Evolutionary conservation across 2,797 vertebrate species (phyloP), one percentile per base, ranked within the genome.

Genomic region (Centroberyx gerrardi): DNA sequence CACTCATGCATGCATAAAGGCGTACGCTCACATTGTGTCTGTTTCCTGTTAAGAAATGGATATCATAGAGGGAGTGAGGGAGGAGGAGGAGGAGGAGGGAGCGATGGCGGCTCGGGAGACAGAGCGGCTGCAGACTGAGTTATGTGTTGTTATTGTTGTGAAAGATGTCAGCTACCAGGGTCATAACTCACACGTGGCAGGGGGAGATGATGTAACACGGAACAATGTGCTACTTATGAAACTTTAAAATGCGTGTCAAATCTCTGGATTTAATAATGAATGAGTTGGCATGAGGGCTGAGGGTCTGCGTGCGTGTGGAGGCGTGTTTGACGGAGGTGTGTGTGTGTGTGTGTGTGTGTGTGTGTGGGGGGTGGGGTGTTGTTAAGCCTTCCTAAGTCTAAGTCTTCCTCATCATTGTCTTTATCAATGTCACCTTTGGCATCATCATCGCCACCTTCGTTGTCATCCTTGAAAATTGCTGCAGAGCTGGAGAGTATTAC

Each of bases 91-190:
- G 66, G 27, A 1, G 69, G 29, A 27, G 58, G 55, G 33, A 55
- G n/a, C 22, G 64, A 54, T 8, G 22, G 61, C 22, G 3, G 28
- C 18, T 54, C 18, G 40, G 27, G 60, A 66, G 54, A 40, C 69
- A 31, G 14, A 60, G 52, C 53, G 78, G n/a, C 60, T 33, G 74
- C 48, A 72, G 61, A 65, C 66, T 71, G 76, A 82, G 66, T 74
- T 77, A 83, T 77, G 82, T 80, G 78, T 76, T 84, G 69, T 83
- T 90, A 55, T 79, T 82, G 79, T 82, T 82, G 87, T 78, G 78
- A 79, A 83, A 68, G 58, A 77, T 81, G 82, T 74, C 84, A 82
- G 69, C 56, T 67, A 61, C n/a, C 58, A 36, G 48, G 84, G 49
- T 86, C 72, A 38, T 79, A 77, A 79, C 76, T 88, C 82, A 77